phyloP scores from a whole-genome alignment of 2,113 vertebrate genomes.

The Lophochroa leadbeateri region DNA sequence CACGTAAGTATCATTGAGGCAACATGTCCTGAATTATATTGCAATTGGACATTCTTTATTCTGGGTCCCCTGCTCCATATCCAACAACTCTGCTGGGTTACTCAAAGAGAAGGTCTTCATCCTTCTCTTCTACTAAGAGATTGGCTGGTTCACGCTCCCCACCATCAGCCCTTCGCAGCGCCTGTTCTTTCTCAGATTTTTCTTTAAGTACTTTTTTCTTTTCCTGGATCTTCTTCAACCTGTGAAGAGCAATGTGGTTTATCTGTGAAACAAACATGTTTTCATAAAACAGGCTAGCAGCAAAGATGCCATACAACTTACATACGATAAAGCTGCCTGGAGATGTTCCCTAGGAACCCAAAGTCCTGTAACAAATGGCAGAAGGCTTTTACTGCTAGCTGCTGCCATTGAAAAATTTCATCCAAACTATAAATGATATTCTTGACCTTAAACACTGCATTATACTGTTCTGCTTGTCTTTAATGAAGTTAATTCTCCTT shows the following conservation, averaged over 20 bases:
- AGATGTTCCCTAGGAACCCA: neutral
- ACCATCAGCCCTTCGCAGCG: constrained; percentile 76
- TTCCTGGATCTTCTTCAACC: constrained; percentile 99
- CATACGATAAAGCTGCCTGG: neutral
- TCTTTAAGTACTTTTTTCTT: constrained; percentile 97
- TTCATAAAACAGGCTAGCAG: neutral
- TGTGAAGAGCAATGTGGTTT: constrained; percentile 31
- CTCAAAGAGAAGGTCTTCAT: constrained; percentile 96
- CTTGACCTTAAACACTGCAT: neutral
- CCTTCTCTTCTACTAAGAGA: constrained; percentile 90
- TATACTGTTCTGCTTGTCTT: neutral
- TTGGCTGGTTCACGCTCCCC: constrained; percentile 85
- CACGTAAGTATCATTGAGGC: constrained; percentile 43
- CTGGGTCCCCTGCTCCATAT: neutral
- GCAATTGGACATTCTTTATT: neutral
- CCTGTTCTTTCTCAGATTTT: constrained; percentile 85
- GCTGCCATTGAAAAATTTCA: neutral
- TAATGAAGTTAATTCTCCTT: neutral
- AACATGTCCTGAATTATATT: constrained; percentile 9
- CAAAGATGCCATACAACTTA: neutral
- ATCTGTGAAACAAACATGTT: neutral
- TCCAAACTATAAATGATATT: neutral
- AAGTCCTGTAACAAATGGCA: neutral
- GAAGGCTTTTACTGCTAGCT: neutral
- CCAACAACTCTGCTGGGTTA: constrained; percentile 59